A percentile compares a stretch with the other conserved stretches of the same genome.
Evolutionary conservation across 2,888 invertebrate genomes (phyloP).

Genomic region (Endomychus coccineus): DNA sequence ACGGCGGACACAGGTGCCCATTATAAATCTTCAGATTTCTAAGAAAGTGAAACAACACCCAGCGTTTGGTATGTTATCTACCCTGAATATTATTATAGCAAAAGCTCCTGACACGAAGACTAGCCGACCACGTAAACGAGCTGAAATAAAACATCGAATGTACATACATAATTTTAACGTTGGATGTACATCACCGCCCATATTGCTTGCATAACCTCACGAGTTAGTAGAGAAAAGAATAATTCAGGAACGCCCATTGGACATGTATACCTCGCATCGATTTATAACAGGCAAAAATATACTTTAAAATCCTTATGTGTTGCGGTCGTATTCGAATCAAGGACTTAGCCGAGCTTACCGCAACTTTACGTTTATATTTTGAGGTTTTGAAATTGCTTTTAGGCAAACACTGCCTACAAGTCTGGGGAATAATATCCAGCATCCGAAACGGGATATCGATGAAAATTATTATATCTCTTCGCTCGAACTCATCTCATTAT

Average conservation of each 20-base stretch:
- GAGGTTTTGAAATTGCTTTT: slow-evolving; percentile 41
- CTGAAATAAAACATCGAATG: not conserved
- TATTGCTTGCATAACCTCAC: slow-evolving; percentile 47
- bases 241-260: slow-evolving; percentile 46
- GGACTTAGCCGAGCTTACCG: slow-evolving; percentile 19
- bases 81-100: slow-evolving; percentile 9
- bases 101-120: slow-evolving; percentile 7
- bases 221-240: slow-evolving; percentile 47
- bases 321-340: slow-evolving; percentile 29
- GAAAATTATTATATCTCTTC: too few species aligned
- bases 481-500: too few species aligned
- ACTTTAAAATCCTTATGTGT: slow-evolving; percentile 33
- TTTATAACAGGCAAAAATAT: slow-evolving; percentile 43
- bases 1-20: not conserved
- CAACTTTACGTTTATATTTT: slow-evolving; percentile 35
- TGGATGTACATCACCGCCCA: slow-evolving; percentile 45
- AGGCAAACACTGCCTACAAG: slow-evolving; percentile 37
- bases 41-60: slow-evolving; percentile 25
- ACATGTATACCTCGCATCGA: slow-evolving; percentile 45
- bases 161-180: slow-evolving; percentile 22
- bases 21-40: too few species aligned
- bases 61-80: too few species aligned
- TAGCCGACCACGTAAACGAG: too few species aligned
- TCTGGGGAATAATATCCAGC: slow-evolving; percentile 19
- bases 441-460: too few species aligned